These are phyloP conservation scores for Neodiprion lecontei DNA, from an alignment of 1,140 invertebrate genomes.

Conservation along the genomic window DNA sequence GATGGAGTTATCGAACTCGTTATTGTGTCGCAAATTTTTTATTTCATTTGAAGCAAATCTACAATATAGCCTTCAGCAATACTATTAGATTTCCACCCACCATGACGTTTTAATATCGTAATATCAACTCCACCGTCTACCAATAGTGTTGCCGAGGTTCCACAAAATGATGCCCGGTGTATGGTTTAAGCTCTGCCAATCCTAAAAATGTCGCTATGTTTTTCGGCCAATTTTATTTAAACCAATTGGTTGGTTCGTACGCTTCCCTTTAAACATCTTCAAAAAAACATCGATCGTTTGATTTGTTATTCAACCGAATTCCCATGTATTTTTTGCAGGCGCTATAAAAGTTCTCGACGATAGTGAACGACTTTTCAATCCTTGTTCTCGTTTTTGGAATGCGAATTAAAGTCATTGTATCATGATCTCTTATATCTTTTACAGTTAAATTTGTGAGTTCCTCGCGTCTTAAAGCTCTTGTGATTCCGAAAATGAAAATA, in stretches of 20 bases:
- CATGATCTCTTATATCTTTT: slow-evolving; percentile 32
- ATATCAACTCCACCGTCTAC: slow-evolving; percentile 33
- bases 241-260: slow-evolving; percentile 33
- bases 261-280: slow-evolving; percentile 13
- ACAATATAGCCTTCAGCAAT: slow-evolving; percentile 12
- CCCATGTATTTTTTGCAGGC: slow-evolving; percentile 9
- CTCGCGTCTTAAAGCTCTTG: slow-evolving; percentile 31
- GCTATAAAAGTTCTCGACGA: slow-evolving; percentile 7
- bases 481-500: slow-evolving; percentile 30
- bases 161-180: slow-evolving; percentile 39
- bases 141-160: slow-evolving; percentile 36
- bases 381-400: slow-evolving; percentile 16
- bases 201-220: slow-evolving; percentile 40
- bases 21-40: background rate
- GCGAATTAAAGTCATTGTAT: slow-evolving; percentile 24
- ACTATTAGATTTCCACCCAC: slow-evolving; percentile 24
- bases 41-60: background rate
- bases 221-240: slow-evolving; percentile 42
- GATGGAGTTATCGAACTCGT: no score
- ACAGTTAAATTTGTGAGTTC: slow-evolving; percentile 32
- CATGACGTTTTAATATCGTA: slow-evolving; percentile 29
- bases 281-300: slow-evolving; percentile 3
- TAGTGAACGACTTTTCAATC: background rate
- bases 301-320: slow-evolving; percentile 7
- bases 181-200: slow-evolving; percentile 34